A percentile compares a stretch with the other conserved stretches of the same genome.
Conservation (phyloP, 1,140 invertebrate genomes). For the Proales similis region DNA sequence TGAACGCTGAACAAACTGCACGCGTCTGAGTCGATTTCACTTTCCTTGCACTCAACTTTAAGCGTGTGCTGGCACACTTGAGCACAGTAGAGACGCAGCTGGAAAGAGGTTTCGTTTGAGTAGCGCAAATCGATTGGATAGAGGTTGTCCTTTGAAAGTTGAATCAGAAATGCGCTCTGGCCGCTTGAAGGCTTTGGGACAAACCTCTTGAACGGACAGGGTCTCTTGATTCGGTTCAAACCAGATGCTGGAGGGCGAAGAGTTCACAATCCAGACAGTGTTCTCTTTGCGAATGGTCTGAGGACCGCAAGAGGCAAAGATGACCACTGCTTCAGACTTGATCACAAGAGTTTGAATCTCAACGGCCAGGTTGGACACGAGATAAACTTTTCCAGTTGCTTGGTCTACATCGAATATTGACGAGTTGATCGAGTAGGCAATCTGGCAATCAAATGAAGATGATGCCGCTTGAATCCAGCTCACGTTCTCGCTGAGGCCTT, state of each 20-base stretch:
- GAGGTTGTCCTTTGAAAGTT: slow-evolving; percentile 3
- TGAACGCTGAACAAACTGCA: slow-evolving; percentile 6
- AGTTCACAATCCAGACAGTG: too few species aligned
- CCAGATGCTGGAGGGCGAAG: too few species aligned
- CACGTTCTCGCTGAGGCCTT: slow-evolving; percentile 11
- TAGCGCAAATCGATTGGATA: neutral
- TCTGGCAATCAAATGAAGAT: slow-evolving; percentile 1
- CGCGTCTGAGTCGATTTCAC: neutral
- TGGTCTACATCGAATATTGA: slow-evolving; percentile 1
- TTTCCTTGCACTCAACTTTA: neutral
- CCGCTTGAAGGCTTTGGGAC: neutral
- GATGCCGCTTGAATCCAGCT: slow-evolving; percentile 9
- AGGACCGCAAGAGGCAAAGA: too few species aligned
- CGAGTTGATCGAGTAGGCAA: slow-evolving; percentile 4
- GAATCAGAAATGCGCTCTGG: neutral
- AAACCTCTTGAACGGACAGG: too few species aligned
- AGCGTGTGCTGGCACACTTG: neutral
- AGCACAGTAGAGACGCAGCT: neutral
- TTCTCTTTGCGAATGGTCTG: too few species aligned
- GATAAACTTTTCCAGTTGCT: slow-evolving; percentile 7
- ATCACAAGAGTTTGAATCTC: too few species aligned
- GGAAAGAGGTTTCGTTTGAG: slow-evolving; percentile 6
- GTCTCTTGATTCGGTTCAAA: too few species aligned
- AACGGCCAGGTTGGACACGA: neutral
- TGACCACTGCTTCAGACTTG: too few species aligned